Evolutionary conservation across 2,113 vertebrate species (phyloP).

Genomic region (Equus quagga): DNA sequence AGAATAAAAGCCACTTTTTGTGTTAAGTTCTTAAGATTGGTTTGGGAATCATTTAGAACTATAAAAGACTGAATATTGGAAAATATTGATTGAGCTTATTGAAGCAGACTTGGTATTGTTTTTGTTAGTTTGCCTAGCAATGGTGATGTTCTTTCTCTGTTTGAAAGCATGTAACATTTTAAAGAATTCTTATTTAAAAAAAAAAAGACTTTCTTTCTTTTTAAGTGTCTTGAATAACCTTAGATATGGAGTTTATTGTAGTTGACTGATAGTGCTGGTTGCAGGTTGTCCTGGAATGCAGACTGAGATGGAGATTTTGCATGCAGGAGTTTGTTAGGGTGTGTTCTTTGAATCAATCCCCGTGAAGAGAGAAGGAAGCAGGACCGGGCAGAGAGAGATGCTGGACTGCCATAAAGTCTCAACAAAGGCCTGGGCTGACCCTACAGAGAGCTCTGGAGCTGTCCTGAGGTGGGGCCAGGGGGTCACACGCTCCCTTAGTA

Average conservation of each 20-base stretch:
- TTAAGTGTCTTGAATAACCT: neutral
- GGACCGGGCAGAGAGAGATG: neutral
- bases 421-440: neutral
- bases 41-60: neutral
- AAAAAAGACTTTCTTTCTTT: neutral
- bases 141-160: neutral
- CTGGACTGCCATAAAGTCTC: neutral
- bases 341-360: neutral
- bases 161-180: neutral
- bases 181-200: conserved; percentile 11
- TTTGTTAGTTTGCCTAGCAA: neutral
- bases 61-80: neutral
- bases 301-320: neutral
- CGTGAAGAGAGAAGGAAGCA: neutral
- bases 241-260: neutral
- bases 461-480: neutral
- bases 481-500: neutral
- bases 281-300: neutral
- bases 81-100: neutral
- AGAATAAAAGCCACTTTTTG: neutral
- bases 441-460: neutral
- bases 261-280: neutral
- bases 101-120: neutral
- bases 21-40: neutral
- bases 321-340: neutral